These are phyloP conservation scores for Xanthia icteritia DNA, from an alignment of 2,888 invertebrate genomes.

Conservation along the genomic window DNA sequence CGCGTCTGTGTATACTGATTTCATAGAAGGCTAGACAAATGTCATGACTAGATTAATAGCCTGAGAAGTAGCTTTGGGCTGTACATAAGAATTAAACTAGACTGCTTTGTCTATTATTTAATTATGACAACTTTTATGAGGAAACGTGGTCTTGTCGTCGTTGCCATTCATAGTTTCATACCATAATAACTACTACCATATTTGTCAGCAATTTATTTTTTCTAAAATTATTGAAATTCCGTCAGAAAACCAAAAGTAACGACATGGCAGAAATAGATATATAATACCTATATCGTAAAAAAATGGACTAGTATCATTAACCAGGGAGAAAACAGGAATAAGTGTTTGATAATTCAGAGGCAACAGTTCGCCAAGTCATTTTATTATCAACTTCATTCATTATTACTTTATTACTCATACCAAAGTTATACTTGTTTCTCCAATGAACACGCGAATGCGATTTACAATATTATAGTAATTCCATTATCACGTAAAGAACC, in stretches of 20 bases:
- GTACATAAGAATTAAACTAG: background rate
- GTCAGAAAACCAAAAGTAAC: background rate
- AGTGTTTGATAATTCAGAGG: background rate
- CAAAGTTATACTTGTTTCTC: background rate
- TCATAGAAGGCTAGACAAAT: constrained; percentile 33
- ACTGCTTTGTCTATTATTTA: background rate
- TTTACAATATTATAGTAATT: constrained; percentile 39
- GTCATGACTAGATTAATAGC: constrained; percentile 1
- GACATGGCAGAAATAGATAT: background rate
- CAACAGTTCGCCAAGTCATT: background rate
- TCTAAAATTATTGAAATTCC: background rate
- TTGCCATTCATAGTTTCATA: too few relatives aligned
- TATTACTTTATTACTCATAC: background rate
- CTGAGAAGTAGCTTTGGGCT: background rate
- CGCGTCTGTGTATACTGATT: constrained; percentile 17
- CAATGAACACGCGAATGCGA: background rate
- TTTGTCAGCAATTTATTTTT: background rate
- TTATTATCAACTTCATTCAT: background rate
- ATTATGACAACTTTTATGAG: background rate
- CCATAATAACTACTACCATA: too few relatives aligned
- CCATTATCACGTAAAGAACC: constrained; percentile 18
- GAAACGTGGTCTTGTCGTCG: background rate
- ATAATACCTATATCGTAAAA: background rate
- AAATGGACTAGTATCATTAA: background rate
- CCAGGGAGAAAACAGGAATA: background rate